Evolutionary conservation across 1,140 invertebrate species (phyloP).

Genomic region (Lineus longissimus): DNA sequence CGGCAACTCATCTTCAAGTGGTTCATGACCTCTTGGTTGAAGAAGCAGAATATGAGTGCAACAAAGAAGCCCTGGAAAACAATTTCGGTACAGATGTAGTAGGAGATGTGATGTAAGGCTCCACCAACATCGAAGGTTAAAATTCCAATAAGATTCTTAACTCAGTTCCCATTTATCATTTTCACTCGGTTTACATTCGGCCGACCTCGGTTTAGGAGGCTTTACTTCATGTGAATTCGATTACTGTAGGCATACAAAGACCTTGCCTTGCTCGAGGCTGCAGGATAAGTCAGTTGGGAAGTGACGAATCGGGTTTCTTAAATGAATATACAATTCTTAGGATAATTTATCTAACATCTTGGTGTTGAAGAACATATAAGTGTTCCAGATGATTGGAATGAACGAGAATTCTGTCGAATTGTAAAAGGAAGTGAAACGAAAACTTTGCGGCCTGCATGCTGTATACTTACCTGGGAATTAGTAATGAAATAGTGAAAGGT

Average conservation of each 20-base stretch:
- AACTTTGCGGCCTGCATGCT: not conserved
- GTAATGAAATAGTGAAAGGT: slow-evolving; percentile 31
- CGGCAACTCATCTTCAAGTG: too few species aligned
- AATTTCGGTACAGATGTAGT: not conserved
- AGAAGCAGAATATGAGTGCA: slow-evolving; percentile 89
- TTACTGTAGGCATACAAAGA: too few species aligned
- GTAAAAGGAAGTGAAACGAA: not conserved
- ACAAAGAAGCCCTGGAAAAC: slow-evolving; percentile 80
- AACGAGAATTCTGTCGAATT: not conserved
- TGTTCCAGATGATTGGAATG: too few species aligned
- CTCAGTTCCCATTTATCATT: too few species aligned
- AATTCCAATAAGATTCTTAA: too few species aligned
- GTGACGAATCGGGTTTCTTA: not conserved
- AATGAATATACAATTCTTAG: not conserved
- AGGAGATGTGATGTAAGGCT: too few species aligned
- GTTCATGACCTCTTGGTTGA: slow-evolving; percentile 79
- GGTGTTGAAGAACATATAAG: not conserved
- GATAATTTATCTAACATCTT: not conserved
- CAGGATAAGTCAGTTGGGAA: too few species aligned
- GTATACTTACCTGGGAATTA: slow-evolving; percentile 32
- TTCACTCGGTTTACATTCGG: too few species aligned
- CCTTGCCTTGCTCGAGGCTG: too few species aligned
- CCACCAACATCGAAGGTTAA: too few species aligned
- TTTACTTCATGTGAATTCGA: too few species aligned
- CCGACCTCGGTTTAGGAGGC: too few species aligned